Conservation (phyloP, 2,888 invertebrate species). For the Antheraea assamensis region DNA sequence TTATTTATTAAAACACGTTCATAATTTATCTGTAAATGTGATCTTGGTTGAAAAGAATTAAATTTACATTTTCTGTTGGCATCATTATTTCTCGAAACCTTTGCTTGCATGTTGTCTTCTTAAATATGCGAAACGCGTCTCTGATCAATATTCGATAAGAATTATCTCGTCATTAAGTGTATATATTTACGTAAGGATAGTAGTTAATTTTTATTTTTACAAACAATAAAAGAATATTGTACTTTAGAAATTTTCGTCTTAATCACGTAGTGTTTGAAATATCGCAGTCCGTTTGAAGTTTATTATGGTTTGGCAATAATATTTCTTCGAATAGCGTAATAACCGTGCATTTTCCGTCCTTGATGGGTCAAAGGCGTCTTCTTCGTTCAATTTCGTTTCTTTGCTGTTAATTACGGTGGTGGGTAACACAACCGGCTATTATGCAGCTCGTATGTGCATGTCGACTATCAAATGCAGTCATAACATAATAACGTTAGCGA, state of each 20-base stretch:
- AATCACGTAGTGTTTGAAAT: slow-evolving; percentile 27
- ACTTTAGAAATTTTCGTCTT: slow-evolving; percentile 11
- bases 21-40: neutral
- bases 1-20: neutral
- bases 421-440: slow-evolving; percentile 64
- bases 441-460: slow-evolving; percentile 61
- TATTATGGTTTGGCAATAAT: slow-evolving; percentile 46
- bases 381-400: slow-evolving; percentile 40
- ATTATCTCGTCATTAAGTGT: slow-evolving; percentile 49
- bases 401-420: slow-evolving; percentile 63
- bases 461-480: slow-evolving; percentile 58
- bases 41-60: neutral
- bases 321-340: slow-evolving; percentile 60
- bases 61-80: slow-evolving; percentile 11
- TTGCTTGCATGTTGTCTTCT: neutral
- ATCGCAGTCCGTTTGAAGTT: slow-evolving; percentile 32
- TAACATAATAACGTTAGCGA: slow-evolving; percentile 50
- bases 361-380: slow-evolving; percentile 53
- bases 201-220: slow-evolving; percentile 40
- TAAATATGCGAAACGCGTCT: slow-evolving; percentile 39
- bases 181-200: slow-evolving; percentile 66
- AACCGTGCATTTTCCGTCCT: slow-evolving; percentile 52
- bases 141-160: slow-evolving; percentile 62
- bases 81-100: slow-evolving; percentile 1
- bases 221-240: neutral